A percentile compares a stretch with the other conserved stretches of the same genome.
phyloP scores from a whole-genome alignment of 2,888 invertebrate species.

The Euphydryas editha region DNA sequence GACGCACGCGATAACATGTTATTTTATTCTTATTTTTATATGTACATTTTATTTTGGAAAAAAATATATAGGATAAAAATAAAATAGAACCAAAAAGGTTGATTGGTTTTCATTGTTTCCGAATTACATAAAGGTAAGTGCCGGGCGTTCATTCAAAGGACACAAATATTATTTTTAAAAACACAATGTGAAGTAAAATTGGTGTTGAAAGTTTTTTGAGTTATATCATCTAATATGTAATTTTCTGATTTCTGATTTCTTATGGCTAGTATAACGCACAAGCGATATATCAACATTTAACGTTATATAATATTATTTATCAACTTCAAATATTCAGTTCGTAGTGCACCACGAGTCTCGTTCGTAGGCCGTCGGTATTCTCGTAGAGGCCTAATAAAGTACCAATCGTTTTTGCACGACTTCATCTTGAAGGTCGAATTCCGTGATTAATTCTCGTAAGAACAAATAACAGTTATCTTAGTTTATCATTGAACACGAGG shows the following conservation, averaged over 20 bases:
- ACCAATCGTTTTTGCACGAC: constrained; percentile 50
- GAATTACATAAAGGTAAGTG: constrained; percentile 5
- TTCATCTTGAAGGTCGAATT: constrained; percentile 35
- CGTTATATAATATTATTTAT: neutral
- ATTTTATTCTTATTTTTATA: neutral
- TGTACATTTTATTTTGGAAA: neutral
- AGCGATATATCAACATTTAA: neutral
- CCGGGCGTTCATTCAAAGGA: constrained; percentile 8
- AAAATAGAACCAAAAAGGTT: neutral
- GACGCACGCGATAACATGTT: neutral
- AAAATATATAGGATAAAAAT: neutral
- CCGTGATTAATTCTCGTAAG: constrained; percentile 35
- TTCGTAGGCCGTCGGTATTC: constrained; percentile 53
- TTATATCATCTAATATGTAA: neutral
- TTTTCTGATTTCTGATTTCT: neutral
- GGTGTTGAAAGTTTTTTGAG: constrained; percentile 26
- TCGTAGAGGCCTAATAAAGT: constrained; percentile 53
- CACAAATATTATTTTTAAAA: constrained; percentile 28
- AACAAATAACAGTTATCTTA: constrained; percentile 20
- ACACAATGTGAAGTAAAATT: constrained; percentile 39
- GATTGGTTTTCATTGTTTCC: neutral
- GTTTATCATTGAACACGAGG: constrained; percentile 15
- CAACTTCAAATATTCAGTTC: neutral
- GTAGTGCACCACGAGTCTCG: constrained; percentile 18
- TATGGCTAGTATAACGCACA: neutral